Base-by-base conservation (phyloP, 2,113 vertebrate species). In the Rhipidura dahli region DNA sequence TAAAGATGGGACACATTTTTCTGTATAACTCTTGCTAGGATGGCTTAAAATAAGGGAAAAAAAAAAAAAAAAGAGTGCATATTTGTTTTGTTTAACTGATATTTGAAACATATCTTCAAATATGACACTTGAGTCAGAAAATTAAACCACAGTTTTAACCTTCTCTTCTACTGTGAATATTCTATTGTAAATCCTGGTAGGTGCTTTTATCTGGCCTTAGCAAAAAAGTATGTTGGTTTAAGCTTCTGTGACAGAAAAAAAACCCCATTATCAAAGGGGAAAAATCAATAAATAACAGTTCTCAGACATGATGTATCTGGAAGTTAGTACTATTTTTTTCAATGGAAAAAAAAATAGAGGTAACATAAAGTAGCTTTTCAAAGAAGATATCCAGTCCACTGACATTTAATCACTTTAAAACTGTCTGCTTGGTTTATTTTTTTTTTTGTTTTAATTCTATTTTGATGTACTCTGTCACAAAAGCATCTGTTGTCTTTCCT, bases 241-340 rank as follows among this genome's bases (percentile, higher is more conserved):
- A 50, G 26, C 49, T 88, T 78, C 19, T 50, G 28, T 91, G 49
- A 72, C 13, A 89, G 37, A 21, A 84, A 85, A 83, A 82, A 75
- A 47, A 6, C 9, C 2, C 9, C 2, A 16, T 53, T 76, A 77
- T 6, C 1, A 5, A 22, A 2, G 5, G 10, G 4, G 1, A 7
- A 37, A 45, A 61, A 44, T 35, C 11, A 81, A 51, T 47, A 65
- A 44, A 31, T 37, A 13, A 26, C 4, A 79, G 10, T 49, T 57
- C 30, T 77, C 57, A 65, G 24, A 65, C 3, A 19, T 23, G 51
- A 27, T 66, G 12, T 10, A 40, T 23, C 9, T 75, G 19, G 42
- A 94, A 83, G 6, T 5, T 51, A 47, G 5, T 5, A 64, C 12
- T 28, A 15, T 45, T 80, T 40, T 37, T 65, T 30, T 33, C 3